Evolutionary conservation across 2,888 invertebrate genomes (phyloP).

Genomic region (Diloba caeruleocephala): DNA sequence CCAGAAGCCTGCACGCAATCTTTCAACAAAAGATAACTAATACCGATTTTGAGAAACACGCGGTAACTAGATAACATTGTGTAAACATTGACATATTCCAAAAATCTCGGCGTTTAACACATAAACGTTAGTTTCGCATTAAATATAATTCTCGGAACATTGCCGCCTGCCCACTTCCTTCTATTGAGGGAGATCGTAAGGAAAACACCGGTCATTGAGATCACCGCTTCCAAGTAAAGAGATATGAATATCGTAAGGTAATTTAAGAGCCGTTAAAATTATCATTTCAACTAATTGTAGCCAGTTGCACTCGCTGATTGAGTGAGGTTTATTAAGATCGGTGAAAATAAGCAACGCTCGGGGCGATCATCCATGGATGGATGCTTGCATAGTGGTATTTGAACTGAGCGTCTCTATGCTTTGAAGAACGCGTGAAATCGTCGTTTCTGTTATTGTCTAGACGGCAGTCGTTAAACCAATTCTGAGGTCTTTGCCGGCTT

Average conservation of each 20-base stretch:
- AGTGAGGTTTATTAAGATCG: no score
- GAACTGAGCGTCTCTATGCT: no score
- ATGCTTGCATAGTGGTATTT: no score
- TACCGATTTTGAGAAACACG: conserved; percentile 19
- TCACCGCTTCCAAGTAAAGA: conserved; percentile 19
- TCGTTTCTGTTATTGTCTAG: no score
- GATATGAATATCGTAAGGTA: conserved; percentile 1
- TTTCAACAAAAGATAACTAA: conserved; percentile 8
- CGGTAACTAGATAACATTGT: conserved; percentile 4
- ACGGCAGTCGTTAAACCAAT: no score
- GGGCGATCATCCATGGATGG: no score
- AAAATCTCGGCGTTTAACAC: conserved; percentile 29
- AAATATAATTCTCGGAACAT: conserved; percentile 38
- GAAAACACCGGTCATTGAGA: conserved; percentile 24
- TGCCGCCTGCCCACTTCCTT: conserved; percentile 20
- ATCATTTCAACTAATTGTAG: no score
- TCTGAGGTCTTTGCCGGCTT: no score
- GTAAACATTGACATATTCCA: conserved; percentile 42
- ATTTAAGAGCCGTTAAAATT: neutral
- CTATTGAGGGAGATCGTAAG: conserved; percentile 24
- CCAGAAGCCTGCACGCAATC: conserved; percentile 15
- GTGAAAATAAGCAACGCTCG: no score
- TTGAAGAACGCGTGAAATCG: no score
- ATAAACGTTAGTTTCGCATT: conserved; percentile 28
- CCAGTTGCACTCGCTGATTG: no score